Percentiles rank a stretch among this genome's conserved stretches.
These are phyloP conservation scores for Chaetophractus vellerosus DNA, from an alignment of 2,797 vertebrate genomes.

Conservation along the genomic window DNA sequence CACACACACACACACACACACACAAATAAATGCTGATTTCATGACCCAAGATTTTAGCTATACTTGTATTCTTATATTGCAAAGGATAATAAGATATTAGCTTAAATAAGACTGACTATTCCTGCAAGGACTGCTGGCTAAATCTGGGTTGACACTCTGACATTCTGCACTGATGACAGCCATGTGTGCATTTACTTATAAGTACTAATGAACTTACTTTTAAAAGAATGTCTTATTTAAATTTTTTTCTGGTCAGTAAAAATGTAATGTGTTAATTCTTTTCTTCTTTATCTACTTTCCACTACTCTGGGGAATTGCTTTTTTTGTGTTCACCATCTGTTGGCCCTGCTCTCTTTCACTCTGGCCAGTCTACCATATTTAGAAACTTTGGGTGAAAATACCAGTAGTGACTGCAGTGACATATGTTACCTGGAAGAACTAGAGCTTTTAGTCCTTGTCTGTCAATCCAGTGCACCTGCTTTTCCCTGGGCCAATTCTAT, in stretches of 20 bases:
- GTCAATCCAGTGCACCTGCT: neutral
- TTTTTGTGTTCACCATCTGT: neutral
- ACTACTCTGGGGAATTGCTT: neutral
- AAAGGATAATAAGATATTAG: neutral
- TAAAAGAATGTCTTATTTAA: neutral
- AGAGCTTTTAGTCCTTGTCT: neutral
- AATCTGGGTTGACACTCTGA: neutral
- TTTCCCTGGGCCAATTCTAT: neutral
- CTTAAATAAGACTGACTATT: slow-evolving; percentile 3
- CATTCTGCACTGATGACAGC: neutral
- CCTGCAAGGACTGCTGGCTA: neutral
- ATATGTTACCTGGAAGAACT: neutral
- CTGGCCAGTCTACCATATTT: neutral
- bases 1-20: too few relatives aligned
- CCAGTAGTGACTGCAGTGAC: neutral
- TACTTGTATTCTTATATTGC: neutral
- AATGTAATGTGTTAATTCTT: neutral
- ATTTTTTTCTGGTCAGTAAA: neutral
- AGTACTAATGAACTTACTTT: neutral
- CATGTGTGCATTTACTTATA: neutral
- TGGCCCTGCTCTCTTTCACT: neutral
- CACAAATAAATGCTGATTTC: neutral
- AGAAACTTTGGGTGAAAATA: neutral
- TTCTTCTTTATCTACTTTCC: neutral
- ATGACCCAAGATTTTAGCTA: slow-evolving; percentile 18